Base-by-base conservation (phyloP, 2,888 invertebrate species). In the Octonoba sinensis region DNA sequence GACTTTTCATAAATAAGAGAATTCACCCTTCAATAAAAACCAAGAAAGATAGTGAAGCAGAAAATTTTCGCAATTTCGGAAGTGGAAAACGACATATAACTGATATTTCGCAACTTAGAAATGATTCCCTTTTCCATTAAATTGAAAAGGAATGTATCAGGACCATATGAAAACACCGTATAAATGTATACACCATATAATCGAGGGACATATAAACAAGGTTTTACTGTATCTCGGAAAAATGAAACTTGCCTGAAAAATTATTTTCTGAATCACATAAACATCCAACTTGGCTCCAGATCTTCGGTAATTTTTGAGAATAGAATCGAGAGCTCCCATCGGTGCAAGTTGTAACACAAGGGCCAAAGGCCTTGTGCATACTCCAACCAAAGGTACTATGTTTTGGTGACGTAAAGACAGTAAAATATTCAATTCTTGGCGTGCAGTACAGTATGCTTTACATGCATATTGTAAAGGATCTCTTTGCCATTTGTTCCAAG, bases 381-480 rank as follows among this genome's bases (percentile, higher is more conserved):
- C 93, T 0, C 97, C 98, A 49, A 96, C 92, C 85, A 98, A 91
- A 3, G 96, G 95, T 72, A 98, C 95, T 84, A 99, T 96, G 90
- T 98, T 94, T 1, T 94, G 91, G 90, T 99, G 99, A 70, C 93
- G 92, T 71, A 99, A 91, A 11, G 93, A 93, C 72, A 93, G 88
- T 66, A 99, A 90, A 84, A 99, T 96, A 86, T 94, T 93, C 74
- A 99, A 90, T 89, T 99, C 99, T 89, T 97, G 97, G 20, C 99
- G 91, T 1, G 97, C 96, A 0, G 96, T 97, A 88, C 96, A 96
- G 90, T 99, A 99, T 0, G 99, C 97, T 88, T 97, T 95, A 87
- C 96, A 96, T 0, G 97, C 95, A 83, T 95, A 95, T 87, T 97
- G 95, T 44, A 94, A 89, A 0, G 97, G 96, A 88, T 97, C 96